Base-by-base conservation (phyloP, 1,140 invertebrate species). In the Drosophila fuyamai region DNA sequence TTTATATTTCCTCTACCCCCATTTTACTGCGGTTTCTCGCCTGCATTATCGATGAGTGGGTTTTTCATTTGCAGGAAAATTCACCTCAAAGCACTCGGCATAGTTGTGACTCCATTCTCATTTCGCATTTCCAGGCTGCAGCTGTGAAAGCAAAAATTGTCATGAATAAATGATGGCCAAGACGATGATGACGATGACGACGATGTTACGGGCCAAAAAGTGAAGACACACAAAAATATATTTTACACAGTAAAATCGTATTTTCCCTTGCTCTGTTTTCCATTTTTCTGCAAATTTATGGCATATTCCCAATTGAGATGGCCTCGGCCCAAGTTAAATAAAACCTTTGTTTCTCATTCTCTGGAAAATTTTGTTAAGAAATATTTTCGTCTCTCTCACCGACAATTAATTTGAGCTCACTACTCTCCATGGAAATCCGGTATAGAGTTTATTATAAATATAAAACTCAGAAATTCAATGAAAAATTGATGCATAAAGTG, bases 41-140 rank as follows among this genome's bases (percentile, higher is more conserved):
- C 48, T 84, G 81, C 74, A 88, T 85, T 85, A 82, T 85, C 85
- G 79, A 85, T 85, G 59, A 51, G 46, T 38, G 41, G 56, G 53
- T 76, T 68, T 51, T 55, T 68, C 73, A 76, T 68, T 76, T 76
- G 54, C 48, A 36, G 23, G 61, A 59, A 76, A 67, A 66, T 41
- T 54, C 47, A 61, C 74, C 74, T 76, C 62, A 77, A 61, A 76
- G 51, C 74, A 59, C 48, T 76, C 54, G 38, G 41, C 61, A 68
- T 76, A 68, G 63, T 50, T 77, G 63, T 55, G 68, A 72, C 68
- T 77, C 54, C 36, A 23, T 77, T 68, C 68, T 76, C 48, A 43
- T 63, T 46, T 38, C 65, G 10, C 32, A 68, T 73, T 77, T 77
- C 44, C 62, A 41, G 66, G 66, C 66, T 72, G 53, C 68, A 72